Percentiles rank a stretch among this genome's conserved stretches.
Conservation (phyloP, 2,113 vertebrate genomes). For the Cololabis saira region DNA sequence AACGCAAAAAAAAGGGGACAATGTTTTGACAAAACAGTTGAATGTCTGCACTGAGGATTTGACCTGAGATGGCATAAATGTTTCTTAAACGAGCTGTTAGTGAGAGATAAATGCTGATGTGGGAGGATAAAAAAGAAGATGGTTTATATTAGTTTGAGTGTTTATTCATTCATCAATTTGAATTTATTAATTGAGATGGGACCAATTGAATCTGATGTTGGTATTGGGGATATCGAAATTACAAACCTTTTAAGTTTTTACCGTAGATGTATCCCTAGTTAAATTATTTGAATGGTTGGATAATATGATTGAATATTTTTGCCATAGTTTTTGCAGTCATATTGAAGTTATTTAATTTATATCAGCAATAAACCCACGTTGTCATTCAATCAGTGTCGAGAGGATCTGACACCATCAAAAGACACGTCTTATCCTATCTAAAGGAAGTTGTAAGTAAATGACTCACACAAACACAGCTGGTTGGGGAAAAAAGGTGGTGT, state of each 20-base stretch:
- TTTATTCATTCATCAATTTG: too few relatives aligned
- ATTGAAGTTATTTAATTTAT: too few relatives aligned
- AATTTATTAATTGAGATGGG: too few relatives aligned
- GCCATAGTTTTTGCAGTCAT: too few relatives aligned
- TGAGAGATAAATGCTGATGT: neutral
- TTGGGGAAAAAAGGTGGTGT: neutral
- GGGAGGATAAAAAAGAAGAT: neutral
- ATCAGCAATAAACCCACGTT: too few relatives aligned
- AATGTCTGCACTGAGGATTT: neutral
- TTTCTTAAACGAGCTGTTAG: neutral
- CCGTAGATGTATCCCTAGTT: too few relatives aligned
- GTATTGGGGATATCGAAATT: too few relatives aligned
- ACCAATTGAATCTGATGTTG: too few relatives aligned
- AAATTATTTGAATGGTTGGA: too few relatives aligned
- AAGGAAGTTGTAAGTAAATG: conserved; percentile 8
- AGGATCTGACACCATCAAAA: conserved; percentile 1
- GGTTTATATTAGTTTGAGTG: neutral
- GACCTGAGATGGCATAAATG: neutral
- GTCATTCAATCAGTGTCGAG: neutral
- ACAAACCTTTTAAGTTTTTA: too few relatives aligned
- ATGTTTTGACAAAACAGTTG: too few relatives aligned
- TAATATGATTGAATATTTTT: too few relatives aligned
- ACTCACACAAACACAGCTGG: neutral
- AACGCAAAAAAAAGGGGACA: neutral
- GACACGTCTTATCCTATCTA: neutral